Evolutionary conservation across 53 echinoderm and acorn worm genomes (phyloP).

Genomic region (Mesocentrotus franciscanus): DNA sequence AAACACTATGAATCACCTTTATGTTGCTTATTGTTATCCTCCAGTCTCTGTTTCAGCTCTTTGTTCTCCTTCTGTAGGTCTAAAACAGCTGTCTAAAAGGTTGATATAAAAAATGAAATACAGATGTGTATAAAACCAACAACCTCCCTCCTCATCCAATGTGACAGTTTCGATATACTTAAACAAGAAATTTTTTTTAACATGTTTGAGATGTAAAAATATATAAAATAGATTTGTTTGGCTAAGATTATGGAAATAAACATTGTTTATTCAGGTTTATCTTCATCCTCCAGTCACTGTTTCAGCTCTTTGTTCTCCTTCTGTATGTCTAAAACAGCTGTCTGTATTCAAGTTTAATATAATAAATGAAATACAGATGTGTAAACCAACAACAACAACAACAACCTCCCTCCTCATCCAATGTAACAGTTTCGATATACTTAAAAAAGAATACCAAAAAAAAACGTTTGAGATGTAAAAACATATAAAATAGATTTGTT

Average conservation of each 20-base stretch:
- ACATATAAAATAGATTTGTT: too few relatives aligned
- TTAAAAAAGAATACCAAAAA: too few relatives aligned
- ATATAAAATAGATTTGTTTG: too few relatives aligned
- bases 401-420: too few relatives aligned
- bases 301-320: conserved; percentile 56
- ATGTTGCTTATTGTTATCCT: conserved; percentile 16
- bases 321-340: conserved; percentile 28
- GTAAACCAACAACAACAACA: too few relatives aligned
- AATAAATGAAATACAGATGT: neutral
- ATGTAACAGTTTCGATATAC: too few relatives aligned
- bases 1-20: conserved; percentile 14
- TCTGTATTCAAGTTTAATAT: neutral
- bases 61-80: conserved; percentile 54
- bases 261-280: neutral
- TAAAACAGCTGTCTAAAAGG: neutral
- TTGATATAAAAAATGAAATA: neutral
- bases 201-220: neutral
- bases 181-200: too few relatives aligned
- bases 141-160: neutral
- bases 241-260: too few relatives aligned
- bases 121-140: too few relatives aligned
- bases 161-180: neutral
- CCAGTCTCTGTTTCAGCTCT: conserved; percentile 48
- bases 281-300: conserved; percentile 33
- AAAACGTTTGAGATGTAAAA: neutral